Base-by-base conservation (phyloP, 2,888 invertebrate species). In the Lacanobia oleracea region DNA sequence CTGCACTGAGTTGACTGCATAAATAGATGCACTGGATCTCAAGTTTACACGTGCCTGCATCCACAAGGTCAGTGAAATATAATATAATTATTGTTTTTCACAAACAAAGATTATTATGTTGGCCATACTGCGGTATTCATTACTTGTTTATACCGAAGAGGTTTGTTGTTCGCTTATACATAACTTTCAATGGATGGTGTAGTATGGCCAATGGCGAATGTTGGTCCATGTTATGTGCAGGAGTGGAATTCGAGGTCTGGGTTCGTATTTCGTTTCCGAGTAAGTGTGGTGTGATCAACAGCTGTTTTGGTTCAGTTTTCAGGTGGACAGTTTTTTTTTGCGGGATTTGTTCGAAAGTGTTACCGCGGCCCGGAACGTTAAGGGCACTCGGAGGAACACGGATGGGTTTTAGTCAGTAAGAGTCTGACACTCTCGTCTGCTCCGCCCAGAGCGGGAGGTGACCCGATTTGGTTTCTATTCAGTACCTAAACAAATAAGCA, bases 41-140 rank as follows among this genome's bases (percentile, higher is more conserved):
- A 12, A 59, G 8, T 10, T 5, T 37, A 72, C 81, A 75, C 76
- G 81, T 79, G 77, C 5, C 51, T 45, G 57, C 43, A 27, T 6
- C 1, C 10, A 21, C 80, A 76, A 79, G 81, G 83, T 50, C 53
- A 12, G 16, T 67, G 83, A 83, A 80, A 80, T 67, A 69, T 70
- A 79, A 82, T 80, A 74, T 50, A 63, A 73, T 64, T 73, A 61
- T 67, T 82, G 68, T 77, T 77, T 77, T 56, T 67, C 54, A 63
- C 63, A 51, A 75, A 73, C 48, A 72, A 33, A 59, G 33, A 48
- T 78, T 51, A 40, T 21, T 27, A 48, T 66, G 57, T 81, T 78
- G 54, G 71, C 9, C 12, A 12, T 7, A 63, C 21, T 56, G 45
- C 10, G 23, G 37, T 60, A 12, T 64, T 23, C 70, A 70, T 54